A percentile compares a stretch with the other conserved stretches of the same genome.
phyloP scores from a whole-genome alignment of 2,888 invertebrate species.

The Eudemis profundana region DNA sequence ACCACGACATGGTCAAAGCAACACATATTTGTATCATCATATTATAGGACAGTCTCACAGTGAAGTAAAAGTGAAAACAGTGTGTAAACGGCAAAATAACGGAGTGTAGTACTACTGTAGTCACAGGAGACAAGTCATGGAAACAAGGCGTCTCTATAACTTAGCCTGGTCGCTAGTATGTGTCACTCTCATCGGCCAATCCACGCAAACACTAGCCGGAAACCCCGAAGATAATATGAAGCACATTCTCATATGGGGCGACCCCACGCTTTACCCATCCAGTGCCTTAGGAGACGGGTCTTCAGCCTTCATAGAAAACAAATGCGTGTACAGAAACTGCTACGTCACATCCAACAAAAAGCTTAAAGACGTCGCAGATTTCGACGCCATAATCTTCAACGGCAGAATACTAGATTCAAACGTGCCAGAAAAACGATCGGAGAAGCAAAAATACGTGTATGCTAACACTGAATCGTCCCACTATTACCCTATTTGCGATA shows the following conservation, averaged over 20 bases:
- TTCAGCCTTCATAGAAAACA: conserved; percentile 56
- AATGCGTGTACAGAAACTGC: conserved; percentile 63
- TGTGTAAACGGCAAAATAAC: not conserved
- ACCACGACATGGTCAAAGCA: no score
- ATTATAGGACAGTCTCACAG: not conserved
- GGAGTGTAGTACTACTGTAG: not conserved
- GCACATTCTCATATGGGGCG: conserved; percentile 22
- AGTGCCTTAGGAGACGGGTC: conserved; percentile 58
- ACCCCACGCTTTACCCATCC: conserved; percentile 53
- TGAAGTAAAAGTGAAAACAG: not conserved
- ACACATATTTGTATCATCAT: no score
- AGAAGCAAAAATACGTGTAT: conserved; percentile 63
- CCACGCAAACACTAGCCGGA: not conserved
- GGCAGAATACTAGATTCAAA: conserved; percentile 55
- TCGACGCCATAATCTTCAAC: conserved; percentile 64
- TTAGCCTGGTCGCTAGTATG: not conserved
- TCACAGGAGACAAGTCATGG: not conserved
- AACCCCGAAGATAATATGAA: not conserved
- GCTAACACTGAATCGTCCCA: conserved; percentile 62
- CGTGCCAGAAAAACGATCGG: conserved; percentile 56
- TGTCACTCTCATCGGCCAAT: not conserved
- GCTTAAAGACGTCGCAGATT: conserved; percentile 54
- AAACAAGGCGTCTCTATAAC: not conserved
- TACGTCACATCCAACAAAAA: conserved; percentile 59
- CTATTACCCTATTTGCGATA: conserved; percentile 58